These are phyloP conservation scores for Paracentrotus lividus DNA, from an alignment of 53 echinoderm and acorn worm genomes.

Conservation along the genomic window DNA sequence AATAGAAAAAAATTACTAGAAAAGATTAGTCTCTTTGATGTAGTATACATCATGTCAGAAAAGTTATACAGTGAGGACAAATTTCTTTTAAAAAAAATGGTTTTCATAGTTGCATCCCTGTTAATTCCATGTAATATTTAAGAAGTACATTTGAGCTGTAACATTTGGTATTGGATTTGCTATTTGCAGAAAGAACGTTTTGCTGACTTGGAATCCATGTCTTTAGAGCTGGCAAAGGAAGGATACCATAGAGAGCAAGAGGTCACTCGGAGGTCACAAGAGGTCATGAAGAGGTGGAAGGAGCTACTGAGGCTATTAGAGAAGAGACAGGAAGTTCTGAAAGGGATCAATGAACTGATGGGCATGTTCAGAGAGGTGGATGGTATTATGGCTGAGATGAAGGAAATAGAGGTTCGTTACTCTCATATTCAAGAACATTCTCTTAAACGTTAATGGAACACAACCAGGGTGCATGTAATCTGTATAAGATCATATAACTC, in stretches of 20 bases:
- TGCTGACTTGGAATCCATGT: conserved; percentile 87
- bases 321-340: conserved; percentile 81
- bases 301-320: conserved; percentile 84
- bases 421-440: too few species aligned
- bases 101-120: too few species aligned
- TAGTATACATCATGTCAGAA: too few species aligned
- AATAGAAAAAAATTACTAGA: too few species aligned
- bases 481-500: too few species aligned
- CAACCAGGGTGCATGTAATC: too few species aligned
- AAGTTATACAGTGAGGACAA: too few species aligned
- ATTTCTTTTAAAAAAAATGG: too few species aligned
- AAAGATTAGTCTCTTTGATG: too few species aligned
- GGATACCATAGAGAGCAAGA: conserved; percentile 79
- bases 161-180: neutral
- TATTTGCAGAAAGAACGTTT: conserved; percentile 88
- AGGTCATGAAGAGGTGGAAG: conserved; percentile 87
- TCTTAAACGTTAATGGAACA: too few species aligned
- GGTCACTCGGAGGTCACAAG: conserved; percentile 72
- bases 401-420: conserved; percentile 83
- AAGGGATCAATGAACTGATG: conserved; percentile 91
- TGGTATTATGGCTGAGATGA: conserved; percentile 89
- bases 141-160: too few species aligned
- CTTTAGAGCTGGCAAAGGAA: conserved; percentile 82
- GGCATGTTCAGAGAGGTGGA: conserved; percentile 93
- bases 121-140: too few species aligned